Conservation (phyloP, 2,797 vertebrate species). For the Natrix natrix region DNA sequence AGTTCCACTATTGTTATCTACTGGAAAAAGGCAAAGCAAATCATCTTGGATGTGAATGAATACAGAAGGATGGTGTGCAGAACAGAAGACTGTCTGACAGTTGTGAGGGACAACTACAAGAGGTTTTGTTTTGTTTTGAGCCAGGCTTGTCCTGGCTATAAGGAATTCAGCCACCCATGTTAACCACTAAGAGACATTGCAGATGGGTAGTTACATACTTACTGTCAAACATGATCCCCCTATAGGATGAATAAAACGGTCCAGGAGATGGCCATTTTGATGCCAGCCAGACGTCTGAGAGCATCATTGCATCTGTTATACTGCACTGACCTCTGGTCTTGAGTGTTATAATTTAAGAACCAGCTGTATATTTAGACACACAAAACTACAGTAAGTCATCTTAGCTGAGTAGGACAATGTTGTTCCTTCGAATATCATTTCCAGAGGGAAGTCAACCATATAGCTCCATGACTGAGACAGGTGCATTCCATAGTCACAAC, state of each 20-base stretch:
- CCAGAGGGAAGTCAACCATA: conserved; percentile 25
- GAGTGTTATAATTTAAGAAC: conserved; percentile 56
- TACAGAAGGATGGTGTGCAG: background rate
- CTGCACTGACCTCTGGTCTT: conserved; percentile 58
- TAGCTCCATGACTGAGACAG: conserved; percentile 35
- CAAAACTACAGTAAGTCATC: background rate
- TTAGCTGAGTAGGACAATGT: background rate
- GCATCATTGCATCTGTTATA: conserved; percentile 62
- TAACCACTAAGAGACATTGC: background rate
- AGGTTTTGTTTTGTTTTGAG: background rate
- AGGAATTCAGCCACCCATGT: background rate
- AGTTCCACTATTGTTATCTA: background rate
- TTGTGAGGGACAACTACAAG: background rate
- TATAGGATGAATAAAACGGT: conserved; percentile 39
- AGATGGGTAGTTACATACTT: conserved; percentile 11
- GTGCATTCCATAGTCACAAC: conserved; percentile 47
- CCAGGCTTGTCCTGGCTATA: background rate
- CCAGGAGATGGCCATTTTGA: conserved; percentile 42
- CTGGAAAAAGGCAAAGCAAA: background rate
- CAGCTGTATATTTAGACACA: conserved; percentile 60
- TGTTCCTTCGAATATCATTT: conserved; percentile 37
- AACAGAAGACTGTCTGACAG: background rate
- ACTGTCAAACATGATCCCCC: conserved; percentile 29
- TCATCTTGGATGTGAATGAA: background rate
- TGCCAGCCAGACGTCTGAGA: conserved; percentile 29